phyloP scores from a whole-genome alignment of 2,113 vertebrate species.

The Leptocoma aspasia region DNA sequence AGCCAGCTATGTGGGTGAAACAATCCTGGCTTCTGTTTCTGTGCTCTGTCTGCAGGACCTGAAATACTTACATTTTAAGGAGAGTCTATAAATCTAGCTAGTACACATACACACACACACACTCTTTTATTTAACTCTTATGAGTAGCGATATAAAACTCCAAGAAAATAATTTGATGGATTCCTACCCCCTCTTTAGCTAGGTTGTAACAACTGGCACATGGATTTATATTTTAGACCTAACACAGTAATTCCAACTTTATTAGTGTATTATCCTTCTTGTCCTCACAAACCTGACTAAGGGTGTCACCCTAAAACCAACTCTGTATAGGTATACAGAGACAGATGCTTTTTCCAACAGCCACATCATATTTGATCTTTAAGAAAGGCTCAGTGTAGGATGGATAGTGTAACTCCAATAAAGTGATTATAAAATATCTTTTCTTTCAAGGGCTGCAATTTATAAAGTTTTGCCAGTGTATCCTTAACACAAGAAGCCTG shows the following conservation, averaged over 20 bases:
- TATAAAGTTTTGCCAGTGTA: not conserved
- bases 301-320: not conserved
- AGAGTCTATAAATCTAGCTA: slow-evolving; percentile 5
- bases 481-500: not conserved
- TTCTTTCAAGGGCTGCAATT: not conserved
- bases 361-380: not conserved
- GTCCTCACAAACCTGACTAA: not conserved
- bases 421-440: not conserved
- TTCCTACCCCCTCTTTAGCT: not conserved
- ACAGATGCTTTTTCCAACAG: not conserved
- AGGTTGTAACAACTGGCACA: not conserved
- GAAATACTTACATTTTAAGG: not conserved
- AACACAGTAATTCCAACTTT: not conserved
- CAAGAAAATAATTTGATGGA: not conserved
- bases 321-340: not conserved
- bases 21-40: not conserved
- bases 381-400: not conserved
- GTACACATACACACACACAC: not conserved
- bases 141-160: not conserved
- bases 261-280: not conserved
- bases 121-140: slow-evolving; percentile 20
- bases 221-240: not conserved
- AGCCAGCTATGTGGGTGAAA: not conserved
- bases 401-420: not conserved
- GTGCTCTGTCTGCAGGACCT: not conserved